Percentiles rank a stretch among this genome's conserved stretches.
These are phyloP conservation scores for Apamea epomidion DNA, from an alignment of 2,888 invertebrate species.

Conservation along the genomic window DNA sequence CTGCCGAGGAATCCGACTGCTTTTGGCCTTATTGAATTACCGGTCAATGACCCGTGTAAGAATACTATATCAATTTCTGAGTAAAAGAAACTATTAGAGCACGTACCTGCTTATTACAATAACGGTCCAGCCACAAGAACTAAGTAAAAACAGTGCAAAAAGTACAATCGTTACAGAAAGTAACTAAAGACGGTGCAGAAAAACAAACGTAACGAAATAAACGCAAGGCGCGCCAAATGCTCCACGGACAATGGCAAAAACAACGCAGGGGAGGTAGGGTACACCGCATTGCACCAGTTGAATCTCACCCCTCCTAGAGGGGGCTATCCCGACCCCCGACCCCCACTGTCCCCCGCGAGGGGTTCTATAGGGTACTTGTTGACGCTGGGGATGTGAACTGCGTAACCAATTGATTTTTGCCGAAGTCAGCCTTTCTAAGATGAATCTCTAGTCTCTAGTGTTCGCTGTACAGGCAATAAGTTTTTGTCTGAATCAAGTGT, in stretches of 20 bases:
- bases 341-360: conserved; percentile 59
- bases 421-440: conserved; percentile 56
- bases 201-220: conserved; percentile 80
- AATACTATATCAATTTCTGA: not conserved
- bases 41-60: conserved; percentile 1
- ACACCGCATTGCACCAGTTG: conserved; percentile 90
- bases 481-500: conserved; percentile 6
- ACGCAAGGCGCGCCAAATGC: conserved; percentile 59
- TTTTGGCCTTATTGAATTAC: not conserved
- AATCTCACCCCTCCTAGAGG: conserved; percentile 82
- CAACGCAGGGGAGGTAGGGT: conserved; percentile 69
- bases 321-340: conserved; percentile 52
- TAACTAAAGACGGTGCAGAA: conserved; percentile 72
- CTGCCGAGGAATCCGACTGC: not conserved
- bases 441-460: conserved; percentile 38
- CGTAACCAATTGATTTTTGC: conserved; percentile 76
- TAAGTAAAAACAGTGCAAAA: not conserved
- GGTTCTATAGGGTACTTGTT: conserved; percentile 81
- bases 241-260: conserved; percentile 64
- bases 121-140: not conserved
- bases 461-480: not conserved
- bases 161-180: conserved; percentile 27
- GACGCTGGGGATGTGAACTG: conserved; percentile 76
- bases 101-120: conserved; percentile 10
- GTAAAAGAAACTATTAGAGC: not conserved